Base-by-base conservation (phyloP, 1,140 invertebrate genomes). In the Micrasema minimum region DNA sequence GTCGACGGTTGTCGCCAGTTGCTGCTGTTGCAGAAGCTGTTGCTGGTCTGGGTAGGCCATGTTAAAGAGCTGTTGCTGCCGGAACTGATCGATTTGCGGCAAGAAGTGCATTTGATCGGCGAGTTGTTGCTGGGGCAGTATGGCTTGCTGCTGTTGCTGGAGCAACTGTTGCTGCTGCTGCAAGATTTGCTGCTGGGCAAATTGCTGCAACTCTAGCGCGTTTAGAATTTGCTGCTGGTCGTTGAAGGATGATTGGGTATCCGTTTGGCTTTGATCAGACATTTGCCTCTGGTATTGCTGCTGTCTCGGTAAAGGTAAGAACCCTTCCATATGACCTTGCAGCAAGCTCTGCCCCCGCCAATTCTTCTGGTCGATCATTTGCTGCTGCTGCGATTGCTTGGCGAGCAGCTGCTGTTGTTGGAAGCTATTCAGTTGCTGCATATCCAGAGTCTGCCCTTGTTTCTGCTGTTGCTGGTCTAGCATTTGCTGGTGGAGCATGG, bases 81-180 rank as follows among this genome's bases (percentile, higher is more conserved):
- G 73, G 26, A 79, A 72, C 14, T 43, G 59, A 18, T 71, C 72
- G 16, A 75, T 69, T 20, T 53, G 41, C 12, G 66, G 69, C 31
- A 71, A 41, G 35, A 62, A 62, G 35, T 65, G 65, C 69, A 70
- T 26, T 59, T 31, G 61, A 12, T 76, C 57, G 14, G 50, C 16
- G 2, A 64, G 22, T 16, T 64, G 59, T 55, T 75, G 64, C 48
- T 51, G 76, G 10, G 55, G 72, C 41, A 22, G 68, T 23, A 72
- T 73, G 65, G 18, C 38, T 45, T 64, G 59, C 16, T 64, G 59
- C 23, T 50, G 79, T 48, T 83, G 81, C 66, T 86, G 85, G 53
- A 82, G 83, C 10, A 83, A 78, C 35, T 79, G 80, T 50, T 83
- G 85, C 48, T 87, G 85, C 23, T 86, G 83, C 55, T 86, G 81